These are phyloP conservation scores for Vidua macroura DNA, from an alignment of 2,113 vertebrate genomes.

Conservation along the genomic window DNA sequence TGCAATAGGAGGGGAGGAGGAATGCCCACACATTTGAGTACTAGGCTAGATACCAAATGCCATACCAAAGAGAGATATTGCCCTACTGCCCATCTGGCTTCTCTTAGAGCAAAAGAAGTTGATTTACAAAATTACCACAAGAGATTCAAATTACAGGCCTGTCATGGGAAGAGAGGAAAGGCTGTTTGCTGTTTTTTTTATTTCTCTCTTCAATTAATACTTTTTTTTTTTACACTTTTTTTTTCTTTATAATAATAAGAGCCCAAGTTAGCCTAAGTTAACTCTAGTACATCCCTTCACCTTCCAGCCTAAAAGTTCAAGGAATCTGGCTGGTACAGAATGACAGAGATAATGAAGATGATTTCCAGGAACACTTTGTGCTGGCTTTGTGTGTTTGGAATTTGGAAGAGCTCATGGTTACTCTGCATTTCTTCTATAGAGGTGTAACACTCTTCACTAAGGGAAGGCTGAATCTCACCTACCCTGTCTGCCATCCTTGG, in stretches of 20 bases:
- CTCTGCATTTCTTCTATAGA: not conserved
- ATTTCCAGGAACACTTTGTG: not conserved
- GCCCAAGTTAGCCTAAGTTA: not conserved
- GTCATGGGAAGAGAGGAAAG: not conserved
- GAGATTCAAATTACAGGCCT: not conserved
- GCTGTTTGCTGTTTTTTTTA: not conserved
- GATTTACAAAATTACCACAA: not conserved
- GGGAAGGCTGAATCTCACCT: not conserved
- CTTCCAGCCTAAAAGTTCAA: not conserved
- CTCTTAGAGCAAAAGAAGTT: not conserved
- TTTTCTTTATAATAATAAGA: not conserved
- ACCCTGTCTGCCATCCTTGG: not conserved
- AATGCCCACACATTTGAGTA: not conserved
- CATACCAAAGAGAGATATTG: not conserved
- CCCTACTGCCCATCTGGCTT: not conserved
- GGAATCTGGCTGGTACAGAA: not conserved
- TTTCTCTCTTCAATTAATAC: not conserved
- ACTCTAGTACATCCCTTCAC: not conserved
- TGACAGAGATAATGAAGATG: not conserved
- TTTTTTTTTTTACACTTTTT: not conserved
- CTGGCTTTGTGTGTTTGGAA: not conserved
- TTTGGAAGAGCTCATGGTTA: not conserved
- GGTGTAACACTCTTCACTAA: not conserved
- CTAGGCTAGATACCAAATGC: slow-evolving; percentile 10
- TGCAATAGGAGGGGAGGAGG: not conserved